Evolutionary conservation across 2,113 vertebrate species (phyloP).

Genomic region (Casuarius casuarius): DNA sequence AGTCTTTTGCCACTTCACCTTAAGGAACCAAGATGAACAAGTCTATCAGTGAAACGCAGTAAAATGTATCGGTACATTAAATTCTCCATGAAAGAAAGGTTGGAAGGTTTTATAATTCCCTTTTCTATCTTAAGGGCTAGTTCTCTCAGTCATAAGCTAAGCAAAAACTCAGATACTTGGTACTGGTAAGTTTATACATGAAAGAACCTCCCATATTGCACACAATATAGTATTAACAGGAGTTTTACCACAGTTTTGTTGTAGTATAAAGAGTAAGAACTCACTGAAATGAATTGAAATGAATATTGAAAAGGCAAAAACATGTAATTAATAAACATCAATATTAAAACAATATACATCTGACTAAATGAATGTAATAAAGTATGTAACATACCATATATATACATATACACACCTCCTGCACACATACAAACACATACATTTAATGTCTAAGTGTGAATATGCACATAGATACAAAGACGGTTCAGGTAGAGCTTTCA

Average conservation of each 20-base stretch:
- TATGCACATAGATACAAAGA: background rate
- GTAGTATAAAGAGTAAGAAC: background rate
- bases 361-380: background rate
- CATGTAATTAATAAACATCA: rapidly evolving
- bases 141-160: background rate
- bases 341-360: background rate
- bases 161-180: background rate
- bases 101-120: background rate
- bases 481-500: background rate
- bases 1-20: background rate
- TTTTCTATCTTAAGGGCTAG: background rate
- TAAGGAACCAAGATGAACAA: background rate
- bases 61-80: background rate
- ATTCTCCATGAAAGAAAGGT: background rate
- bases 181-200: background rate
- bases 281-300: background rate
- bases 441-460: background rate
- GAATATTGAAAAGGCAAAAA: background rate
- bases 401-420: background rate
- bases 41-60: background rate
- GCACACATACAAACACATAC: background rate
- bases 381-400: background rate
- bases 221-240: background rate
- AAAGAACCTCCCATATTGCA: background rate
- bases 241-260: background rate